Evolutionary conservation across 2,888 invertebrate species (phyloP).

Genomic region (Phorcus lineatus): DNA sequence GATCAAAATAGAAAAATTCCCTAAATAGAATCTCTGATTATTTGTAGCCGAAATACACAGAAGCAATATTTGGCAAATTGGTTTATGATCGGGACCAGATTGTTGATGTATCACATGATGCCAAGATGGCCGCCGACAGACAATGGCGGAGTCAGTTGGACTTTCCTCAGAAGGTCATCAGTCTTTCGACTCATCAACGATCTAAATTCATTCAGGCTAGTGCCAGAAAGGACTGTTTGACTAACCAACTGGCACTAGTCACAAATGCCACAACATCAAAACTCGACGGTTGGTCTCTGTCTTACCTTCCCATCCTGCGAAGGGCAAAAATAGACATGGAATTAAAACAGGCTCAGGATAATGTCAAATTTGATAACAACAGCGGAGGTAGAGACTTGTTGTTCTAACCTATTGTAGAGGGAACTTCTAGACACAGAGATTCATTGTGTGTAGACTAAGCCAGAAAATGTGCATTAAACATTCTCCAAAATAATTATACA

Average conservation of each 20-base stretch:
- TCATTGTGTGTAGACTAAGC: no score
- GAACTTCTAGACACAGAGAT: no score
- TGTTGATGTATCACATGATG: slow-evolving; percentile 4
- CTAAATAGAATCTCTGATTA: no score
- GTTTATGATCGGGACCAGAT: no score
- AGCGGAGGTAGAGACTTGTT: not conserved
- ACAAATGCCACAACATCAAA: slow-evolving; percentile 24
- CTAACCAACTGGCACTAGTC: not conserved
- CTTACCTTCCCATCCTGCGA: not conserved
- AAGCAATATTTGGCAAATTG: no score
- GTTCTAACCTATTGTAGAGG: not conserved
- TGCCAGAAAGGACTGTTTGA: not conserved
- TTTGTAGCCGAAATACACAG: no score
- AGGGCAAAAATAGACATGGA: slow-evolving; percentile 19
- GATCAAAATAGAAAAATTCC: no score
- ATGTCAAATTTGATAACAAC: slow-evolving; percentile 19
- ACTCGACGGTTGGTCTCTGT: not conserved
- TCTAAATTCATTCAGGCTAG: slow-evolving; percentile 6
- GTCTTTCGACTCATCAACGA: slow-evolving; percentile 7
- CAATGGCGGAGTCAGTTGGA: not conserved
- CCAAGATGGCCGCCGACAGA: not conserved
- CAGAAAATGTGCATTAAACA: no score
- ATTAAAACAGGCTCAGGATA: not conserved
- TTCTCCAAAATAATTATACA: no score
- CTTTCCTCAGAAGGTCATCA: slow-evolving; percentile 4